phyloP scores from a whole-genome alignment of 2,888 invertebrate genomes.

The Cheilosia scutellata region DNA sequence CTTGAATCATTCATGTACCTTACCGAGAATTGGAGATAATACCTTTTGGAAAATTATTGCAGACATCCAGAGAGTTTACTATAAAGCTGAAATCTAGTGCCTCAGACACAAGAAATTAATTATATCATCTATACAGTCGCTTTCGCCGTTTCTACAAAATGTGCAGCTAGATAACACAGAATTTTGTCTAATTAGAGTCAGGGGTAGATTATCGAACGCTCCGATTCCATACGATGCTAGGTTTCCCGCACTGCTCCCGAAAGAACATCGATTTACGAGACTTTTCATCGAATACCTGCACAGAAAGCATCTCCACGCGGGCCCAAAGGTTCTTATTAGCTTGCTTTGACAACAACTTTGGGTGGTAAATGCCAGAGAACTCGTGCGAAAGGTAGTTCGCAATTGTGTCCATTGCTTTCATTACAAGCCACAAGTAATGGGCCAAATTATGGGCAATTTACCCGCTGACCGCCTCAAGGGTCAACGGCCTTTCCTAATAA shows the following conservation, averaged over 20 bases:
- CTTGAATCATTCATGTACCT: not conserved
- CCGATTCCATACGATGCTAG: not conserved
- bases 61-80: not conserved
- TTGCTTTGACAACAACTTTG: not conserved
- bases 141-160: not conserved
- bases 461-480: conserved; percentile 41
- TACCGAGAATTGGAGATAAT: not conserved
- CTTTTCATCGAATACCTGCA: conserved; percentile 1
- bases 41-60: too few species aligned
- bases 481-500: conserved; percentile 7
- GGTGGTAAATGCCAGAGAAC: conserved; percentile 41
- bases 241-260: not conserved
- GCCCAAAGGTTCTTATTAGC: not conserved
- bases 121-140: not conserved
- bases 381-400: conserved; percentile 21
- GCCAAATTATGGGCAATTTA: conserved; percentile 48
- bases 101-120: conserved; percentile 15
- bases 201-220: not conserved
- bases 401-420: conserved; percentile 18
- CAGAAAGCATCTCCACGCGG: not conserved
- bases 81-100: too few species aligned
- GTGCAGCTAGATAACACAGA: not conserved
- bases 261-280: not conserved
- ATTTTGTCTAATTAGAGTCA: not conserved
- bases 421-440: conserved; percentile 30